A percentile compares a stretch with the other conserved stretches of the same genome.
Conservation (phyloP, 2,888 invertebrate species). For the Meghimatium bilineatum region DNA sequence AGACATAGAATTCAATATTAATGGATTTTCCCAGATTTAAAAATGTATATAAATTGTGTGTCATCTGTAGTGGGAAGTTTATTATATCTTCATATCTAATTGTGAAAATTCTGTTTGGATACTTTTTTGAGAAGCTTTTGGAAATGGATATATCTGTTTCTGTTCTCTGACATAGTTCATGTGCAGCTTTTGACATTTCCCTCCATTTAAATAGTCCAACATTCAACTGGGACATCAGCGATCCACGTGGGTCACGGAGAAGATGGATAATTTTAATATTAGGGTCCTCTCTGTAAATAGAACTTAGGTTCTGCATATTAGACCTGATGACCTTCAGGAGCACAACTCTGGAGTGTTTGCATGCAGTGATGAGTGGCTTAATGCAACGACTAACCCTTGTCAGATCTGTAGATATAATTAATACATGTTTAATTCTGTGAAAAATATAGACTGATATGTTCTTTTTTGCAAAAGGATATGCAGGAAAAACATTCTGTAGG, state of each 20-base stretch:
- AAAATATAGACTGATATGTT: too few species aligned
- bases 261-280: conserved; percentile 49
- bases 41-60: conserved; percentile 36
- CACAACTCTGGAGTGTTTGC: conserved; percentile 14
- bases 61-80: conserved; percentile 24
- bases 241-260: conserved; percentile 46
- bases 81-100: conserved; percentile 49
- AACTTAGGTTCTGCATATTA: conserved; percentile 4
- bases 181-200: background rate
- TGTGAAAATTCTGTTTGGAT: conserved; percentile 36
- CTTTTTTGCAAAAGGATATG: too few species aligned
- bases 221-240: conserved; percentile 29
- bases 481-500: too few species aligned
- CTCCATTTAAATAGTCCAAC: conserved; percentile 4
- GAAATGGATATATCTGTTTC: background rate
- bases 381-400: background rate
- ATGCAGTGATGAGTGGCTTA: conserved; percentile 23
- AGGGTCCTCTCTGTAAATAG: conserved; percentile 27
- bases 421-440: too few species aligned
- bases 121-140: background rate
- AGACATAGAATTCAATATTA: conserved; percentile 27
- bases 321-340: conserved; percentile 41
- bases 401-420: background rate
- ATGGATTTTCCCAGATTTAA: conserved; percentile 1
- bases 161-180: conserved; percentile 21